These are phyloP conservation scores for Ametastegia equiseti DNA, from an alignment of 2,888 invertebrate species.

Conservation along the genomic window DNA sequence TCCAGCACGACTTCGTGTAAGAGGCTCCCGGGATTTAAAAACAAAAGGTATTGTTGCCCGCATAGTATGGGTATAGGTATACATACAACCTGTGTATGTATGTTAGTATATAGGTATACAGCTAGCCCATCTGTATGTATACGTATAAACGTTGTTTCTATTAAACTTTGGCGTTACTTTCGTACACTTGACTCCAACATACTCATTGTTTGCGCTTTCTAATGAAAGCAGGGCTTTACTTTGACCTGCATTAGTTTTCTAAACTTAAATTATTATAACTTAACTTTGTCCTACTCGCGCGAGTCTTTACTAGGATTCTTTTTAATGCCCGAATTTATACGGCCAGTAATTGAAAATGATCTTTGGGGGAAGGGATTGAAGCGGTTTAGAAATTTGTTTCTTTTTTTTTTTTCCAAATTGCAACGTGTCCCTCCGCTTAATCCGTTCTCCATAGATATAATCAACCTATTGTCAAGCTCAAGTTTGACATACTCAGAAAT, in stretches of 20 bases:
- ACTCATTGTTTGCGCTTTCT: neutral
- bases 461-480: neutral
- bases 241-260: neutral
- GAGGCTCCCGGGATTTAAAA: slow-evolving; percentile 37
- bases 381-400: too few relatives aligned
- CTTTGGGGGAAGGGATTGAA: too few relatives aligned
- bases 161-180: slow-evolving; percentile 38
- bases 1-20: slow-evolving; percentile 23
- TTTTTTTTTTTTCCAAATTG: too few relatives aligned
- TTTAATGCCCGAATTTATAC: too few relatives aligned
- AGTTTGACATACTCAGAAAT: neutral
- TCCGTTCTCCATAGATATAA: too few relatives aligned
- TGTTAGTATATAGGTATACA: too few relatives aligned
- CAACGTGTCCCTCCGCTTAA: too few relatives aligned
- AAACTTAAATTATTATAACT: neutral
- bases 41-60: slow-evolving; percentile 29
- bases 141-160: slow-evolving; percentile 28
- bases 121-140: too few relatives aligned
- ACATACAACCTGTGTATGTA: neutral
- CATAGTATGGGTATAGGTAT: neutral
- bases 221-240: neutral
- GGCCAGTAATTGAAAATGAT: too few relatives aligned
- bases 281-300: too few relatives aligned
- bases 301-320: too few relatives aligned
- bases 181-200: slow-evolving; percentile 1